A percentile compares a stretch with the other conserved stretches of the same genome.
Evolutionary conservation across 2,888 invertebrate genomes (phyloP).

Genomic region (Epistrophella euchroma): DNA sequence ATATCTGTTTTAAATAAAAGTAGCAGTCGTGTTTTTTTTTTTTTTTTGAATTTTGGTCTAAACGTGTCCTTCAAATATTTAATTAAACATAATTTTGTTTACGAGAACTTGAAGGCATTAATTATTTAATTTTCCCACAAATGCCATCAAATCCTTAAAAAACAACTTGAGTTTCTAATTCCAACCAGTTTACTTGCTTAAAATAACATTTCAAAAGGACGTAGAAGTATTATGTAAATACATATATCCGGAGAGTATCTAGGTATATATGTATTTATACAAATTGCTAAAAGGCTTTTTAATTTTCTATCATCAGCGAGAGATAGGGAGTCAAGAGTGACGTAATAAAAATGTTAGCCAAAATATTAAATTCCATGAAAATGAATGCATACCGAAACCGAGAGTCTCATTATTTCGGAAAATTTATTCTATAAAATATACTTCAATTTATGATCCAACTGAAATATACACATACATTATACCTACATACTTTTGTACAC

Average conservation of each 20-base stretch:
- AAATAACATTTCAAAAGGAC: neutral
- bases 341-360: neutral
- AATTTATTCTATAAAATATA: neutral
- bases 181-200: no score
- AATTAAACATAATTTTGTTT: no score
- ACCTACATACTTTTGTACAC: neutral
- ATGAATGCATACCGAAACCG: neutral
- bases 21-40: no score
- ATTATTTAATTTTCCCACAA: no score
- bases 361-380: slow-evolving; percentile 9
- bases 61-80: no score
- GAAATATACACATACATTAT: neutral
- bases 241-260: neutral
- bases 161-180: no score
- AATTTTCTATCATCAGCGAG: neutral
- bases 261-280: no score
- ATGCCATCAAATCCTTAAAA: no score
- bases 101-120: no score
- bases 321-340: neutral
- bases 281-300: neutral
- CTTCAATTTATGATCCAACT: neutral
- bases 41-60: no score
- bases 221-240: neutral
- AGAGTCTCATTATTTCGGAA: neutral
- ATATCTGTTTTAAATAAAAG: no score